A percentile compares a stretch with the other conserved stretches of the same genome.
phyloP scores from a whole-genome alignment of 2,113 vertebrate genomes.

The Australoheros scitulus region DNA sequence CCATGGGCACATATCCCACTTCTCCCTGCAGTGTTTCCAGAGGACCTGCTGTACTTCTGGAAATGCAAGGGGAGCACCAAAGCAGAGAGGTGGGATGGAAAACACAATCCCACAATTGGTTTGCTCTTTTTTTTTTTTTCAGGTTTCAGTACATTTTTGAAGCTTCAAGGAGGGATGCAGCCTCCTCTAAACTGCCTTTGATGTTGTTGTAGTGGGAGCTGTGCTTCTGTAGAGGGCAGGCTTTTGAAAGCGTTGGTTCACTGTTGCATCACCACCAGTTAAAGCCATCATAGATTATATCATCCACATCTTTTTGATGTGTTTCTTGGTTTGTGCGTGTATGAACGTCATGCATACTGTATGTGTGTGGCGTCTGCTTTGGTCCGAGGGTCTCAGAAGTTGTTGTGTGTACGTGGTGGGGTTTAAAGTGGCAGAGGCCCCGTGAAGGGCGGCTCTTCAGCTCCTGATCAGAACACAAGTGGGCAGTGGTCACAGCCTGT shows the following conservation, averaged over 20 bases:
- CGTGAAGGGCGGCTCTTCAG: constrained; percentile 57
- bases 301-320: constrained; percentile 75
- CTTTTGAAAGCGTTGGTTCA: constrained; percentile 81
- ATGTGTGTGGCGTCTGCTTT: constrained; percentile 22
- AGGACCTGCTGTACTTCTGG: constrained; percentile 28
- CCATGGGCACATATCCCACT: constrained; percentile 9
- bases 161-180: constrained; percentile 51
- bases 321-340: constrained; percentile 53
- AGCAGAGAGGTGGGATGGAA: constrained; percentile 44
- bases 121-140: constrained; percentile 49
- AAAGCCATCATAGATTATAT: constrained; percentile 81
- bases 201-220: constrained; percentile 77
- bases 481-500: constrained; percentile 65
- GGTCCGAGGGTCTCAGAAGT: neutral
- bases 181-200: constrained; percentile 70
- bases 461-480: constrained; percentile 64
- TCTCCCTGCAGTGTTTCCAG: constrained; percentile 29
- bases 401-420: constrained; percentile 30
- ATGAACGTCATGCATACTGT: constrained; percentile 16
- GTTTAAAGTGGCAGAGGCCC: constrained; percentile 52
- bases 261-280: constrained; percentile 83
- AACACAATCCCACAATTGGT: constrained; percentile 52
- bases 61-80: constrained; percentile 22
- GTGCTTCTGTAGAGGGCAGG: constrained; percentile 78
- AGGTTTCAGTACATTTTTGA: constrained; percentile 66